Base-by-base conservation (phyloP, 2,113 vertebrate genomes). In the Pangasianodon gigas region DNA sequence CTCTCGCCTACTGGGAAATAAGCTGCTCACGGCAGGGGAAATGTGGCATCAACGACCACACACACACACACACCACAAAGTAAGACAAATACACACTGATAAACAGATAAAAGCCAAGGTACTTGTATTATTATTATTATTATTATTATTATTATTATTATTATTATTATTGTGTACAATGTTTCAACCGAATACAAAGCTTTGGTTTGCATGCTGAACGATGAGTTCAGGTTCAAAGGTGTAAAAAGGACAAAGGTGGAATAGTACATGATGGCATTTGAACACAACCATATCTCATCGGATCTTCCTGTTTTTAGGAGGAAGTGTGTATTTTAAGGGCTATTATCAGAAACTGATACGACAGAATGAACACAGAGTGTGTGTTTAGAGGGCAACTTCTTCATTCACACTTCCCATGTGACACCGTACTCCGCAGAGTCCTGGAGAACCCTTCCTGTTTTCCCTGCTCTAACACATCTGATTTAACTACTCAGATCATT, bases 1-100 rank as follows among this genome's bases (percentile, higher is more conserved):
- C n/a, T 90, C 58, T 84, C 74, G 3, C 81, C 58, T 75, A 44
- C 83, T 87, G 89, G n/a, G 85, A 90, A 90, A 84, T 87, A 90
- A 87, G 41, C 41, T 58, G 77, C 62, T 82, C 52, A 58, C 37
- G 14, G 24, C 56, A 44, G 56, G 37, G 11, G 62, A 18, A 41
- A 51, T 24, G 41, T 60, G 13, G 13, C 52, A 46, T 58, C 41
- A 18, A n/a, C 9, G 6, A 75, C 19, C 81, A 58, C 51, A 51
- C 46, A 81, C 48, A 54, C 26, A 54, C 48, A 58, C 51, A 82
- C 52, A 32, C 5, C 29, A 52, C 18, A 83, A 83, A 11, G 80
- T 32, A 37, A 58, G 81, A 83, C 19, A 58, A 4, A 58, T 24
- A 41, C 81, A 14, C 81, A 44, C 32, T 2, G 19, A 60, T 58